Evolutionary conservation across 2,888 invertebrate genomes (phyloP), one percentile per base, ranked within the genome.

Genomic region (Timema cristinae): DNA sequence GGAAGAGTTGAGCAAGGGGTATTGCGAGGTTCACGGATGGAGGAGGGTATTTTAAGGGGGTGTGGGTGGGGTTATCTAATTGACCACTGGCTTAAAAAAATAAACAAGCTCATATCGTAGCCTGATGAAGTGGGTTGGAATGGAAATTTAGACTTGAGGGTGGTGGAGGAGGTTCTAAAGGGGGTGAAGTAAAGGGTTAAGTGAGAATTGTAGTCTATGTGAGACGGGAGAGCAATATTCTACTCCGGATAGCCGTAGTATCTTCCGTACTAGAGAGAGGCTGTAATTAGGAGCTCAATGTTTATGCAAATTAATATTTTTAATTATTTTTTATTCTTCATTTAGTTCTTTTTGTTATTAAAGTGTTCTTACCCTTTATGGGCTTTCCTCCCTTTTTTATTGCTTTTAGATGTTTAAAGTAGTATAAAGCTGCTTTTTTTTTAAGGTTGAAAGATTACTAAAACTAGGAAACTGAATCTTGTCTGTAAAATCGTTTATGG

Each of bases 81-180:
- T 72, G 72, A 72, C 72, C 69, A 72, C 72, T 67, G 69, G 72
- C 66, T 72, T 69, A 69, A 72, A 72, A 72, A 72, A 72, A 72
- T 69, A 72, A 72, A 72, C 72, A 72, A 72, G 72, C 72, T 72
- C 72, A 72, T 72, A 72, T 69, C 50, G 67, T 52, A 61, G 70
- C 49, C 72, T 72, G 72, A 72, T 72, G 72, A 72, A 72, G 72
- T 70, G 69, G 32, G 32, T 32, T 32, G 32, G 32, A 32, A 32
- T 32, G 32, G 32, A 32, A 32, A 32, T 32, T 32, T 32, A 4
- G 32, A 32, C 32, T 32, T 32, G 32, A 32, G 32, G 32, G 32
- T 32, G 32, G 32, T 32, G 32, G 32, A 32, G 32, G 32, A 32
- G 32, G 32, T 32, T 32, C 32, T 32, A 32, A 32, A 32, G 32